Evolutionary conservation across 2,113 vertebrate species (phyloP), one percentile per base, ranked within the genome.

Genomic region (Pipa parva): DNA sequence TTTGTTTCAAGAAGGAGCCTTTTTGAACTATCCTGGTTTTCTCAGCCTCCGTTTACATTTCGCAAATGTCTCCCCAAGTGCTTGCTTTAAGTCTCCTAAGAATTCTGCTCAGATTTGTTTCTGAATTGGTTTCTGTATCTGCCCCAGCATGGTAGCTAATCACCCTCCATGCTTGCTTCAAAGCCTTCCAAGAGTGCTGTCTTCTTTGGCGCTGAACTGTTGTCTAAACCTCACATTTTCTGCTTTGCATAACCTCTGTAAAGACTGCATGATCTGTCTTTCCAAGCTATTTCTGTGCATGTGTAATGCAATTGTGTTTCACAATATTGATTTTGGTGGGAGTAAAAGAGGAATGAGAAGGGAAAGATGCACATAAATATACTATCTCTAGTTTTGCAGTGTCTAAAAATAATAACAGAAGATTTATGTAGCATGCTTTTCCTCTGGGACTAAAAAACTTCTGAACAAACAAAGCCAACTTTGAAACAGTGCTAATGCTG

Each of bases 1-100:
- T 70, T 60, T 70, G 57, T 70, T 70, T 54, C 36, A 50, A 26
- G 45, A 70, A 70, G 36, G 28, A 29, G 6, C 31, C 28, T 51
- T 21, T 49, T 11, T 67, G 56, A 60, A 31, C 6, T 7, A 3
- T 3, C n/a, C 20, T 12, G 4, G 7, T 17, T 37, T 21, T 9
- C 18, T 50, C 6, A 22, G 9, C 21, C 39, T 7, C 22, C 1
- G 5, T 15, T 42, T 37, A 11, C 1, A 5, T 31, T 26, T 48
- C 11, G 6, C 39, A 48, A 18, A 25, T 52, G 25, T 42, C 62
- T 39, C 31, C 17, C 20, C 1, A 25, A 15, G 49, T 29, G 22
- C 36, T 55, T 22, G 26, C 28, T 54, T 3, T 24, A 21, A 37
- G n/a, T 17, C 48, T 7, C 49, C 13, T 26, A 42, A 26, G 1